Evolutionary conservation across 2,113 vertebrate genomes (phyloP), one percentile per base, ranked within the genome.

Genomic region (Callocephalon fimbriatum): DNA sequence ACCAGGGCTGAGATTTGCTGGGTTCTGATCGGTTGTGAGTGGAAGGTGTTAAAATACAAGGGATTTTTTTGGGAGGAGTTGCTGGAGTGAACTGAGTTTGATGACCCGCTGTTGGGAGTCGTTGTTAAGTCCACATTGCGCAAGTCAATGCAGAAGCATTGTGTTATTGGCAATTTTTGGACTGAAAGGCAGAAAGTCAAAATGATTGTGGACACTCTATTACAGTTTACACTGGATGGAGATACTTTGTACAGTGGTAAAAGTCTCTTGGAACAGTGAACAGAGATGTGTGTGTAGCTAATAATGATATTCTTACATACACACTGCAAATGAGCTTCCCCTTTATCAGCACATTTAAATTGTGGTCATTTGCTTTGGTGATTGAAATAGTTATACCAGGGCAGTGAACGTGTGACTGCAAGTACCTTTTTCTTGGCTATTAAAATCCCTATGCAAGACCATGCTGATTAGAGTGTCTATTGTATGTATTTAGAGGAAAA

Each of bases 361-460:
- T 37, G 38, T 90, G 90, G 63, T 77, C 86, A n/a, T 94, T 92
- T 88, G 85, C 93, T 92, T 62, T 80, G 78, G 87, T 85, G 40
- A 91, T 86, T 75, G 79, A 95, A 96, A 86, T 74, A 92, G 88
- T 93, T 92, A 71, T 79, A 81, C 44, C 79, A 75, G 83, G 73
- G 61, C 76, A 61, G 56, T 3, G 65, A 92, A 85, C n/a, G 18
- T 51, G 76, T 81, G 88, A 72, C 90, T 48, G 72, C 4, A 95
- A 66, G 72, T 67, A 71, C 1, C 2, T 65, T 92, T 83, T 67
- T 80, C 90, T 86, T 4, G 1, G 48, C 71, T 94, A 35, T 93
- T 95, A 94, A 92, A 92, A 90, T 48, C 92, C 70, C 68, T 23
- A 1, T 15, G 47, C 2, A 65, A 94, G 88, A 75, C 68, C 72